Base-by-base conservation (phyloP, 2,888 invertebrate species). In the Ischnus inquisitorius region DNA sequence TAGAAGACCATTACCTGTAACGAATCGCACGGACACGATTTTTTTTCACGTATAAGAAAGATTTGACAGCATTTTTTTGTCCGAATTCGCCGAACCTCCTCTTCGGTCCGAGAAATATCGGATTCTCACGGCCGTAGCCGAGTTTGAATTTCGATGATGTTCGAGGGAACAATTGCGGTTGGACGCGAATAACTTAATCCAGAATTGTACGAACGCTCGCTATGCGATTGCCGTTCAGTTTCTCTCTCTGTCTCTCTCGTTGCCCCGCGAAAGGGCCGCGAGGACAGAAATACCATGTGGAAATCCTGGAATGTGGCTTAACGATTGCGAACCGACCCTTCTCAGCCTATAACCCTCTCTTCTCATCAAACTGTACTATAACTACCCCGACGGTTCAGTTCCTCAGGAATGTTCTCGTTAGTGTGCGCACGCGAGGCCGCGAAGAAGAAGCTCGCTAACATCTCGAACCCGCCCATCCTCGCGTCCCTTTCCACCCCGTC, bases 291-390 rank as follows among this genome's bases (percentile, higher is more conserved):
- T 90, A 88, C 88, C 91, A 89, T 90, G 91, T 90, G 88, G 60
- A 88, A 91, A 91, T 90, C 88, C 88, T 88, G 90, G 92, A 92
- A 92, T 92, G 90, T 87, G 90, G 88, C 89, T 90, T 90, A 90
- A 92, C 90, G 89, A 92, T 91, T 90, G 89, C 90, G 88, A 90
- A 87, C 90, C 89, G 87, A 87, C 72, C 69, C 76, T 67, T 68
- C 67, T 48, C 79, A 64, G 64, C 64, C 82, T 81, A 43, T 77
- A 75, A 57, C 69, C 68, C 39, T 74, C 65, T 81, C 48, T 83
- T 79, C 78, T 79, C 82, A 78, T 83, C 60, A 84, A 65, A 39
- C 72, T 83, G 80, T 77, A 74, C 79, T 71, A 81, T 83, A 81
- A 82, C 79, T 77, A 79, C 80, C 78, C 80, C 72, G 51, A 80